Percentiles rank a stretch among this genome's conserved stretches.
Evolutionary conservation across 2,888 invertebrate genomes (phyloP).

Genomic region (Choreutis nemorana): DNA sequence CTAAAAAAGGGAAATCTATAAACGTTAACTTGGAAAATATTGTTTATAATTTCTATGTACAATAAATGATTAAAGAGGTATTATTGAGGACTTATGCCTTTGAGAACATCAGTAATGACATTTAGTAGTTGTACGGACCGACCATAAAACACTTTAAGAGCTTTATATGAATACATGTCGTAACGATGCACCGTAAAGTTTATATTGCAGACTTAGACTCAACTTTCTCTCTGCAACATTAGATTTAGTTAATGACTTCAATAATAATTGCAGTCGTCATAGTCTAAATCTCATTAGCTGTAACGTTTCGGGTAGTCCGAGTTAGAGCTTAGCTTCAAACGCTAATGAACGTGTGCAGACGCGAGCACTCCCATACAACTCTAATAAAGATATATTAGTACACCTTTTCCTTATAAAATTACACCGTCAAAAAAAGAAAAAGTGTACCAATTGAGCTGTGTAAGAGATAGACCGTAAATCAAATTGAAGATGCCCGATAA

Average conservation of each 20-base stretch:
- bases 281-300: too few relatives aligned
- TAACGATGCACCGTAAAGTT: slow-evolving; percentile 19
- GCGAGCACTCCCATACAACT: slow-evolving; percentile 1
- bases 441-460: slow-evolving; percentile 59
- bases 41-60: too few relatives aligned
- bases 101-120: too few relatives aligned
- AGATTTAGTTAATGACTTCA: slow-evolving; percentile 21
- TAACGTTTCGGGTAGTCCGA: too few relatives aligned
- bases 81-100: too few relatives aligned
- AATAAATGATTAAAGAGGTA: too few relatives aligned
- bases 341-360: neutral
- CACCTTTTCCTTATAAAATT: too few relatives aligned
- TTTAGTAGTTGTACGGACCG: slow-evolving; percentile 5
- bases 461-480: slow-evolving; percentile 61
- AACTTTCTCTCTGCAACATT: slow-evolving; percentile 17
- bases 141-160: slow-evolving; percentile 19
- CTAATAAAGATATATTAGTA: too few relatives aligned
- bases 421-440: slow-evolving; percentile 55
- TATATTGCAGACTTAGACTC: slow-evolving; percentile 20
- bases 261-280: too few relatives aligned
- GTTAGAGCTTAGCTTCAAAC: too few relatives aligned
- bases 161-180: slow-evolving; percentile 16
- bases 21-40: too few relatives aligned
- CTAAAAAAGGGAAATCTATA: too few relatives aligned
- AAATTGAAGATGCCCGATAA: slow-evolving; percentile 67